Percentiles rank a stretch among this genome's conserved stretches.
phyloP scores from a whole-genome alignment of 1,140 invertebrate genomes.

The Ridgeia piscesae region DNA sequence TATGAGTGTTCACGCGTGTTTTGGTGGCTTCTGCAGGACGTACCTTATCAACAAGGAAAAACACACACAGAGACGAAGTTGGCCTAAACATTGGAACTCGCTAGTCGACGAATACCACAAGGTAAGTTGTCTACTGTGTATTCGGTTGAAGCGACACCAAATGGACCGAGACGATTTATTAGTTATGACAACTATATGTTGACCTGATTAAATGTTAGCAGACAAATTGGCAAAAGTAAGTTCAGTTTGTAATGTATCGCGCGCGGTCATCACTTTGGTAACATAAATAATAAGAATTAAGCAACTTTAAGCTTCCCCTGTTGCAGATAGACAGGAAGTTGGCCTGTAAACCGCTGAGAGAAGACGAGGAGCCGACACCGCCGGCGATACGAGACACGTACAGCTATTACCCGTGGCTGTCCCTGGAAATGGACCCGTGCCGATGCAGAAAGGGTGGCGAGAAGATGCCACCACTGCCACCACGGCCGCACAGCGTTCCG shows the following conservation, averaged over 20 bases:
- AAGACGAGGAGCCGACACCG: background rate
- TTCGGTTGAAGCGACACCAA: background rate
- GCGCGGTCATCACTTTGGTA: background rate
- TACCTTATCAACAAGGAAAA: background rate
- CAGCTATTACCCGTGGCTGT: background rate
- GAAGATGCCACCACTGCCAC: background rate
- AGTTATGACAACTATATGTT: no score
- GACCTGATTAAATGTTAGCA: background rate
- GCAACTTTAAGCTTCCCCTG: background rate
- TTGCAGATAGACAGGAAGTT: background rate
- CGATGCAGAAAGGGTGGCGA: background rate
- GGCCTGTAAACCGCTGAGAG: background rate
- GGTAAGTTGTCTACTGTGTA: background rate
- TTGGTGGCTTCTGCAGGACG: background rate
- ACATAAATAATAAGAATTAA: background rate
- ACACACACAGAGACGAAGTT: background rate
- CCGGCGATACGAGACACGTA: background rate
- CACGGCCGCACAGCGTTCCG: background rate
- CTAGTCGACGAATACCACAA: background rate
- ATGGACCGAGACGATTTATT: background rate
- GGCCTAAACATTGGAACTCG: background rate
- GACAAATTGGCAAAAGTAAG: background rate
- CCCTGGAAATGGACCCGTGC: background rate
- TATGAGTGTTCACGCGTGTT: background rate
- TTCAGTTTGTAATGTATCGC: background rate